Conservation (phyloP, 2,113 vertebrate species). For the Bubo bubo region DNA sequence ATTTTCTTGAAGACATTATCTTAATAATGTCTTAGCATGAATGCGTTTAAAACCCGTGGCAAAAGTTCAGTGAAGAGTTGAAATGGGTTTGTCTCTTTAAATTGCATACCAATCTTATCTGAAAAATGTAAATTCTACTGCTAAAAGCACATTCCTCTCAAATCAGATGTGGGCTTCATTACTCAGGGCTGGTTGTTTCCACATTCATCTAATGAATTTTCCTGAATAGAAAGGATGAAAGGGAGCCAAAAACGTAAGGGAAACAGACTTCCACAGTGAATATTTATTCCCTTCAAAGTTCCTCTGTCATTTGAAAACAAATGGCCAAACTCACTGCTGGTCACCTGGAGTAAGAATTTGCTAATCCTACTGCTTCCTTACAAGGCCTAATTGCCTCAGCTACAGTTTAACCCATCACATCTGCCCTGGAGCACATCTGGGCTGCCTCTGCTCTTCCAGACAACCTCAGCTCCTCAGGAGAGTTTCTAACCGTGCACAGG, state of each 20-base stretch:
- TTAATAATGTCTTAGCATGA: neutral
- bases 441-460: neutral
- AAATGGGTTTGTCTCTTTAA: constrained; percentile 29
- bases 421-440: neutral
- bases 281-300: neutral
- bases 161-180: constrained; percentile 36
- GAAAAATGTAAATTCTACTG: constrained; percentile 55
- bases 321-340: neutral
- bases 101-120: constrained; percentile 58
- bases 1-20: neutral
- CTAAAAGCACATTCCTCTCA: constrained; percentile 60
- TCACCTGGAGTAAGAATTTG: neutral
- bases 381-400: neutral
- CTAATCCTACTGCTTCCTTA: neutral
- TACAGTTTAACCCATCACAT: neutral
- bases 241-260: neutral
- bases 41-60: neutral
- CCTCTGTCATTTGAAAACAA: neutral
- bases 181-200: neutral
- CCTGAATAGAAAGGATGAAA: neutral
- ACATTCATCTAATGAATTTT: constrained; percentile 28
- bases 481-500: neutral
- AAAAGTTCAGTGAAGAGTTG: neutral
- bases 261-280: neutral
- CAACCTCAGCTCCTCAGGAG: neutral